Evolutionary conservation across 2,797 vertebrate genomes (phyloP), one percentile per base, ranked within the genome.

Genomic region (Micropoecilia bifurca): DNA sequence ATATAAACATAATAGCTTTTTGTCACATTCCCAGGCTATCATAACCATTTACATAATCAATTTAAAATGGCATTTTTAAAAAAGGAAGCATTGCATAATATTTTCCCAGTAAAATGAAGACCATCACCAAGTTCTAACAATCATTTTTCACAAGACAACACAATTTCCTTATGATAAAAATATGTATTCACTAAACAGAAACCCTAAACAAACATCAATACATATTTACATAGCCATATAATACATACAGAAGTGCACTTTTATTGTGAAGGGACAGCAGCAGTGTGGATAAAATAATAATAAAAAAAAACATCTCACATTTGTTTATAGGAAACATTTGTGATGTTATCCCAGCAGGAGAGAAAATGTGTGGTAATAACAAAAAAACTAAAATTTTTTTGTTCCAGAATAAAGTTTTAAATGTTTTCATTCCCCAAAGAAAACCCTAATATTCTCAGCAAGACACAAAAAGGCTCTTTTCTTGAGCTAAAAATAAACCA

Each of bases 1-100:
- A 90, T 95, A 96, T 94, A 96, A 97, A 97, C 97, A 96, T 95
- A 96, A 95, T 92, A 95, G 94, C 88, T 90, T 89, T 87, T 87
- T 77, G 94, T 93, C 91, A 95, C 93, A 89, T 93, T 91, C 92
- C 91, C 93, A 94, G 82, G 91, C 88, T 86, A 89, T 85, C 85
- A 83, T 84, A 84, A 91, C 92, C 22, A 25, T 14, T 47, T n/a
- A 68, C 46, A 78, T 3, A 41, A 84, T 73, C 71, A 1, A 73
- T 33, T 8, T 45, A 13, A 63, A 12, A 39, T 71, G 63, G 71
- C 76, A 68, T 25, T 30, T 55, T 0, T 0, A 30, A 48, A 48
- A 30, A 16, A 46, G 74, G 45, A 83, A 79, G 18, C 33, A 41
- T 75, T 20, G 14, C 61, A 39, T 1, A 74, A 72, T 61, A 87